These are phyloP conservation scores for Karalla daura DNA, from an alignment of 2,797 vertebrate species.

Conservation along the genomic window DNA sequence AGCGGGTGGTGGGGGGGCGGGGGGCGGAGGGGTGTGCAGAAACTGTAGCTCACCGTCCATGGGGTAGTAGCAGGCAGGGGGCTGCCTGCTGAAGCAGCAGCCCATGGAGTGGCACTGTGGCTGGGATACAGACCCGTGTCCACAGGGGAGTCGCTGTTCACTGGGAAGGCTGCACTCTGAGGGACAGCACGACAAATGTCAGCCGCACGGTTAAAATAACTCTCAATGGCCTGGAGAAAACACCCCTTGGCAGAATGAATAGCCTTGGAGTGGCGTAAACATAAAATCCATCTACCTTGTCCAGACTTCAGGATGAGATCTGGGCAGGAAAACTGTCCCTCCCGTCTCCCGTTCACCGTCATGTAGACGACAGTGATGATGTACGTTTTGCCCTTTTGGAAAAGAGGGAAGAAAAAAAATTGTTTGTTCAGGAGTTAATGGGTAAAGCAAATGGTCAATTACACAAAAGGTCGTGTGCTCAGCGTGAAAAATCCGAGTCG, in stretches of 20 bases:
- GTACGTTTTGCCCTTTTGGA: conserved; percentile 71
- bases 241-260: conserved; percentile 36
- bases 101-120: conserved; percentile 75
- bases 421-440: conserved; percentile 40
- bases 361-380: conserved; percentile 70
- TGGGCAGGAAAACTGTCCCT: conserved; percentile 76
- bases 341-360: conserved; percentile 55
- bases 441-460: conserved; percentile 44
- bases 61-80: conserved; percentile 81
- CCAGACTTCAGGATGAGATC: conserved; percentile 30
- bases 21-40: too few species aligned
- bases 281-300: conserved; percentile 68
- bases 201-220: conserved; percentile 59
- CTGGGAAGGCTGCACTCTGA: conserved; percentile 80
- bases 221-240: conserved; percentile 50
- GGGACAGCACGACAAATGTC: conserved; percentile 69
- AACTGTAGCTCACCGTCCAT: conserved; percentile 81
- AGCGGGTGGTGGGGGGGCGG: too few species aligned
- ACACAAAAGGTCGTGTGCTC: conserved; percentile 61
- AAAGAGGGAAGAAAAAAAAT: too few species aligned
- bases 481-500: conserved; percentile 48
- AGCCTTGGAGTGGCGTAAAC: conserved; percentile 45
- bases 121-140: conserved; percentile 60
- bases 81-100: conserved; percentile 79
- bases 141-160: conserved; percentile 80